phyloP scores from a whole-genome alignment of 2,113 vertebrate genomes.

The Peromyscus maniculatus region DNA sequence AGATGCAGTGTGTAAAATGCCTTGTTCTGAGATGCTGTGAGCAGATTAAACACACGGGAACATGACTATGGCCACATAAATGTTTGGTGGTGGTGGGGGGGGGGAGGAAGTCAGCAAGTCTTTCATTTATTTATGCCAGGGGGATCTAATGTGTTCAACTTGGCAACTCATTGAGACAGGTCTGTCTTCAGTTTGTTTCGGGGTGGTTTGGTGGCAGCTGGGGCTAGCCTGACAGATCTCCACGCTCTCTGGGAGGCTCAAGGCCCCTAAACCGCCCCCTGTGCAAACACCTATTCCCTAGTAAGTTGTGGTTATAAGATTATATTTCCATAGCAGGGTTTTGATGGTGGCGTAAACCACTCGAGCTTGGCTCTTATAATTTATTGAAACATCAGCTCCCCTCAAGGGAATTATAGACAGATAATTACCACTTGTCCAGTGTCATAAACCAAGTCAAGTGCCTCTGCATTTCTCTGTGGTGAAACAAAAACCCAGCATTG shows the following conservation, averaged over 20 bases:
- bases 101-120: not conserved
- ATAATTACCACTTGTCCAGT: slow-evolving; percentile 64
- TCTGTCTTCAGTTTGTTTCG: not conserved
- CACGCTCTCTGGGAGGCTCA: not conserved
- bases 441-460: slow-evolving; percentile 44
- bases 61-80: not conserved
- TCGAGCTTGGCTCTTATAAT: slow-evolving; percentile 63
- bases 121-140: not conserved
- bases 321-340: slow-evolving; percentile 25
- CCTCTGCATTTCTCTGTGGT: slow-evolving; percentile 22
- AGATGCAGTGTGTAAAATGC: not conserved
- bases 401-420: slow-evolving; percentile 60
- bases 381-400: slow-evolving; percentile 53
- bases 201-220: not conserved
- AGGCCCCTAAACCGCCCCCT: not conserved
- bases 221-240: not conserved
- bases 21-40: not conserved
- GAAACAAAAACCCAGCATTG: not conserved
- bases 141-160: not conserved
- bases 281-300: slow-evolving; percentile 30
- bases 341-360: slow-evolving; percentile 57
- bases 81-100: not conserved
- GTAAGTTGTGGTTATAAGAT: slow-evolving; percentile 15
- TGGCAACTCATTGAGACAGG: fast-evolving
- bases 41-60: not conserved